Evolutionary conservation across 2,888 invertebrate genomes (phyloP), one percentile per base, ranked within the genome.

Genomic region (Apomyelois bistriatella): DNA sequence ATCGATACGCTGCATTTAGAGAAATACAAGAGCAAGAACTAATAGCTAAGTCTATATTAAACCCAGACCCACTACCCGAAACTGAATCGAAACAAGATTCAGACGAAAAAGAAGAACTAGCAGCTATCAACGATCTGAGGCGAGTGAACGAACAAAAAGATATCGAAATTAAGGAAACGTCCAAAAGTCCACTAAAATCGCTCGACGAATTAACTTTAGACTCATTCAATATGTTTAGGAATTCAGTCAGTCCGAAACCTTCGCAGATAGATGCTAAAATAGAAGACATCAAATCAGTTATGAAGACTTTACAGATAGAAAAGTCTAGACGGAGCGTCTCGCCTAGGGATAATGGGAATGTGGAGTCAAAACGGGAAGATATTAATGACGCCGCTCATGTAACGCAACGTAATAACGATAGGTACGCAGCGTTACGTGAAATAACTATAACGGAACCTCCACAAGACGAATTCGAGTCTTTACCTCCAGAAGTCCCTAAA

Each of bases 1-100:
- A 97, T 74, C 93, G 96, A 64, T 97, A 97, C 76, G 97, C 97
- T 0, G 97, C 95, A 0, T 97, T 97, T 69, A 91, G 97, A 58
- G 97, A 97, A 85, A 92, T 96, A 62, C 94, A 96, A 62, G 94
- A 96, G 67, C 95, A 95, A 74, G 94, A 94, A 63, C 78, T 93
- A 28, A 93, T 93, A 72, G 71, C 82, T 0, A 85, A 82, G 59
- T 80, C 87, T 0, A 76, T 86, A 38, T 57, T 89, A 53, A 82
- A 83, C 30, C 80, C 85, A 0, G 59, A 72, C 0, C 83, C 82
- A 41, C 60, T 54, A 2, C 60, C 55, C 10, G 77, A 76, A 7
- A 59, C 65, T 10, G 81, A 76, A 55, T 65, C 73, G 0, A 88
- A 83, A 60, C 82, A 81, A 28, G 88, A 90, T 48, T 82, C 77